Base-by-base conservation (phyloP, 2,888 invertebrate genomes). In the Dasypogon diadema region DNA sequence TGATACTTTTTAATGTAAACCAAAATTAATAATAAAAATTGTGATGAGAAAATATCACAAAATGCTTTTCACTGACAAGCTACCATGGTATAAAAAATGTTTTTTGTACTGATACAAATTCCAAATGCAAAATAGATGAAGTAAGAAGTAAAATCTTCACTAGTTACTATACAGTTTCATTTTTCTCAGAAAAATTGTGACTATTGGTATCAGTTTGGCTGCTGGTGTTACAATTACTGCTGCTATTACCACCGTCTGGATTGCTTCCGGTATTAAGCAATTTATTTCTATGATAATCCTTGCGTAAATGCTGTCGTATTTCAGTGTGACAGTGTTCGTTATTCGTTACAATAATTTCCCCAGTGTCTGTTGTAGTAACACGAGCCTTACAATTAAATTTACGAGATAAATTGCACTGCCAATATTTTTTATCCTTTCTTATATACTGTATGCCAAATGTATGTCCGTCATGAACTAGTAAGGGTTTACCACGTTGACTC, bases 321-420 rank as follows among this genome's bases (percentile, higher is more conserved):
- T 86, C 86, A 3, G 85, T 84, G 78, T 88, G 89, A 56, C 83
- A 86, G 76, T 88, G 89, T 63, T 87, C 84, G 63, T 87, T 83
- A 77, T 85, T 87, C 2, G 86, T 83, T 1, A 85, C 85, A 48
- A 85, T 84, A 10, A 87, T 85, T 74, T 83, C 83, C 12, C 84
- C 84, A 1, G 84, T 83, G 21, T 84, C 84, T 10, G 85, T 85
- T 24, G 85, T 85, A 5, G 84, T 86, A 8, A 88, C 87, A 2
- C 87, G 84, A 1, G 87, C 87, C 77, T 85, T 87, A 79, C 88
- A 88, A 74, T 83, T 86, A 76, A 85, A 86, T 78, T 86, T 86
- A 14, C 86, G 83, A 30, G 86, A 86, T 68, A 86, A 81, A 81
- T 86, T 86, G 78, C 86, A 86, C 77, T 86, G 86, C 86, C 86